phyloP scores from a whole-genome alignment of 2,797 vertebrate genomes.

The Euphonia xanthogaster region DNA sequence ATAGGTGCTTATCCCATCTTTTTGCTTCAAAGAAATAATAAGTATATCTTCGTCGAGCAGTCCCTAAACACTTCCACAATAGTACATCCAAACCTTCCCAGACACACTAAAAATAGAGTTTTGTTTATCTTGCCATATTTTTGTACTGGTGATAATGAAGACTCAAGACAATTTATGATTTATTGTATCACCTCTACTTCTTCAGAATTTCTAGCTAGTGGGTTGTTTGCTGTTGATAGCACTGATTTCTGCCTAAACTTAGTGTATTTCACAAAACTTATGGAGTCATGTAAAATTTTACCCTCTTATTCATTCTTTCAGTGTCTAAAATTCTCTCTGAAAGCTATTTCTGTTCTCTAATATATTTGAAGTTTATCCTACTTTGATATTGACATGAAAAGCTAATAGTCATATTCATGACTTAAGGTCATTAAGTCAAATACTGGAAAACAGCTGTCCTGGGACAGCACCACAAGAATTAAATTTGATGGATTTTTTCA shows the following conservation, averaged over 20 bases:
- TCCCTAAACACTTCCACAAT: background rate
- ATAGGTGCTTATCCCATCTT: background rate
- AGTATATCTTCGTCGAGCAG: rapidly evolving
- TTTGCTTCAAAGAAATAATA: background rate
- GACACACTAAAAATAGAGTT: background rate
- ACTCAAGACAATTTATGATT: background rate
- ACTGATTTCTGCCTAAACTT: background rate
- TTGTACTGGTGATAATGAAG: background rate
- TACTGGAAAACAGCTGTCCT: background rate
- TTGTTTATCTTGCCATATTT: background rate
- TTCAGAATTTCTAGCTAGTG: background rate
- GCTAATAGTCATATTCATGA: background rate
- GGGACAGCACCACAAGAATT: background rate
- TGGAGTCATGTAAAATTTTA: background rate
- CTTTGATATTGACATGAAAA: background rate
- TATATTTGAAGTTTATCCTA: background rate
- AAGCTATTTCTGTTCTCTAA: background rate
- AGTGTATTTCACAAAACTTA: background rate
- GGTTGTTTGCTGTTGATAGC: background rate
- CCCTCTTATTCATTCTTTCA: background rate
- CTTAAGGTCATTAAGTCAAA: background rate
- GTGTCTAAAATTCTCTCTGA: background rate
- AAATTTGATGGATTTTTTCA: background rate
- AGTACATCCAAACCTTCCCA: background rate
- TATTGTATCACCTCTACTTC: background rate